Conservation (phyloP, 2,888 invertebrate genomes). For the Heteropelma amictum region DNA sequence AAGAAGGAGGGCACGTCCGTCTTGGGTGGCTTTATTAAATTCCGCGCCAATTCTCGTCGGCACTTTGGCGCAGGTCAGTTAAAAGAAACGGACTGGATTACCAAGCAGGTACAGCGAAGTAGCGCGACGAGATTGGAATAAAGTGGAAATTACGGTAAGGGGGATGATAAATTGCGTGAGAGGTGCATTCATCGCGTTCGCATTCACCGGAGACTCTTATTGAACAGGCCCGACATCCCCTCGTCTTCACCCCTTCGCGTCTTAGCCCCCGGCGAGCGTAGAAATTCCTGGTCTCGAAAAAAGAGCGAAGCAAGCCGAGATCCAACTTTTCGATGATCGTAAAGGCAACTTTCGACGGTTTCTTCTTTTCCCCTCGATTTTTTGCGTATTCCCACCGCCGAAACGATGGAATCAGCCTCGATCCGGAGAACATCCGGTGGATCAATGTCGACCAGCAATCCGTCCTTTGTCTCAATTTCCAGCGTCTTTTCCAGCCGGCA, state of each 20-base stretch:
- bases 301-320: no score
- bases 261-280: no score
- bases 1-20: conserved; percentile 24
- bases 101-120: conserved; percentile 29
- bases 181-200: background rate
- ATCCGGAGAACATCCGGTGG: no score
- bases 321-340: no score
- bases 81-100: conserved; percentile 34
- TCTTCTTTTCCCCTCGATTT: no score
- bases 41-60: conserved; percentile 43
- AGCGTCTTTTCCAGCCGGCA: no score
- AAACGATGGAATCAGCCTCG: no score
- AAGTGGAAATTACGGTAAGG: background rate
- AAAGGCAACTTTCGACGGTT: no score
- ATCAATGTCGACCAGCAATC: no score
- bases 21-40: conserved; percentile 50
- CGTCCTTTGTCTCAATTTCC: no score
- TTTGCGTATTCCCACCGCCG: no score
- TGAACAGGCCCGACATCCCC: conserved; percentile 32
- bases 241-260: background rate
- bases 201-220: conserved; percentile 9
- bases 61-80: conserved; percentile 14
- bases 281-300: no score
- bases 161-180: background rate
- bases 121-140: conserved; percentile 23